phyloP scores from a whole-genome alignment of 2,888 invertebrate genomes.

The Thera obeliscata region DNA sequence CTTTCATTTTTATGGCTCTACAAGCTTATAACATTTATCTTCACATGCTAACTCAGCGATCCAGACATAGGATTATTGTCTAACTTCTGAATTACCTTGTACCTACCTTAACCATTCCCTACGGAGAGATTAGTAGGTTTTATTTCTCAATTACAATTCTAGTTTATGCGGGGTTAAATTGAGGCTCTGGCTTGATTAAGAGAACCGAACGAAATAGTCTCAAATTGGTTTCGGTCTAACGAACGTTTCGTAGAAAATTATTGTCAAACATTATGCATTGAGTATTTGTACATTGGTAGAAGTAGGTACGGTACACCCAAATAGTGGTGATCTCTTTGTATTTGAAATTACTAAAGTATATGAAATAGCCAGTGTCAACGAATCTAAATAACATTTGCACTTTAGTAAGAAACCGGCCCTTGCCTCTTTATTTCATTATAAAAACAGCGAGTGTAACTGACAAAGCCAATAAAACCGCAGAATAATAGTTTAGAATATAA shows the following conservation, averaged over 20 bases:
- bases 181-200: slow-evolving; percentile 44
- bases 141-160: slow-evolving; percentile 47
- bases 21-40: slow-evolving; percentile 25
- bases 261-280: slow-evolving; percentile 8
- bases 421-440: no score
- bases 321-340: no score
- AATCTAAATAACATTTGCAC: no score
- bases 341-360: no score
- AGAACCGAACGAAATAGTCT: slow-evolving; percentile 38
- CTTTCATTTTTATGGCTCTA: slow-evolving; percentile 8
- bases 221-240: slow-evolving; percentile 37
- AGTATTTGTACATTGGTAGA: no score
- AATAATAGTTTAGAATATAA: no score
- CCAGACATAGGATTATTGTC: slow-evolving; percentile 37
- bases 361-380: no score
- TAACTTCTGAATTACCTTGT: slow-evolving; percentile 41
- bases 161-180: slow-evolving; percentile 43
- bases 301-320: no score
- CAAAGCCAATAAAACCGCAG: no score
- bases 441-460: no score
- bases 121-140: slow-evolving; percentile 46
- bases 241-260: slow-evolving; percentile 21
- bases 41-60: slow-evolving; percentile 37
- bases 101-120: slow-evolving; percentile 34
- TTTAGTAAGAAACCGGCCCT: no score